These are phyloP conservation scores for Zaprionus gabonicus DNA, from an alignment of 1,140 invertebrate genomes.

Conservation along the genomic window DNA sequence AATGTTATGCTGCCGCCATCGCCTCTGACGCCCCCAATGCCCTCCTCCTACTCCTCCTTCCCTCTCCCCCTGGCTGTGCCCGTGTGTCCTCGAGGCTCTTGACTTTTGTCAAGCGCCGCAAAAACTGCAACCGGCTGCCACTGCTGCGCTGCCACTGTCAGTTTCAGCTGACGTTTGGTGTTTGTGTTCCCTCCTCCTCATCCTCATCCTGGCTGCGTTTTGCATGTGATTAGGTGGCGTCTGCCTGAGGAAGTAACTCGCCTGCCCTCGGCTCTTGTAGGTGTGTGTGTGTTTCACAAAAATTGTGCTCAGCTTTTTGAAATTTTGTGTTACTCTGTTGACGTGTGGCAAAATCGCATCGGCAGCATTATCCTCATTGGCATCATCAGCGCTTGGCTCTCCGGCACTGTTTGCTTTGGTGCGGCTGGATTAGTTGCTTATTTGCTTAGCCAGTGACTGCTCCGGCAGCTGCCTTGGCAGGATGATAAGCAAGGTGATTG, in stretches of 20 bases:
- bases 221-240: slow-evolving; percentile 54
- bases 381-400: slow-evolving; percentile 34
- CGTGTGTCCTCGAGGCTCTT: slow-evolving; percentile 60
- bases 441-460: slow-evolving; percentile 21
- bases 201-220: slow-evolving; percentile 21
- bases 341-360: slow-evolving; percentile 44
- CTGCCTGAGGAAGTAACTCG: slow-evolving; percentile 27
- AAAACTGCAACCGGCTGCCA: slow-evolving; percentile 51
- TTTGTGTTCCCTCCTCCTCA: slow-evolving; percentile 29
- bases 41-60: too few relatives aligned
- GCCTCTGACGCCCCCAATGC: slow-evolving; percentile 39
- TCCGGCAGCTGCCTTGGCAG: background rate
- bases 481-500: background rate
- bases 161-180: slow-evolving; percentile 63
- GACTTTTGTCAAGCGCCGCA: slow-evolving; percentile 57
- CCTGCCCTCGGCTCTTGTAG: slow-evolving; percentile 1
- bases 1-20: slow-evolving; percentile 67
- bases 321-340: slow-evolving; percentile 35
- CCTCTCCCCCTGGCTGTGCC: slow-evolving; percentile 1
- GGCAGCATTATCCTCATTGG: slow-evolving; percentile 54
- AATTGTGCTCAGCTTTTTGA: slow-evolving; percentile 31
- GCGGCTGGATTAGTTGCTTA: slow-evolving; percentile 22
- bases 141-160: slow-evolving; percentile 51
- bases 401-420: slow-evolving; percentile 27
- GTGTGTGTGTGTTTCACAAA: slow-evolving; percentile 27